Evolutionary conservation across 2,888 invertebrate genomes (phyloP), one percentile per base, ranked within the genome.

Genomic region (Leptothorax acervorum): DNA sequence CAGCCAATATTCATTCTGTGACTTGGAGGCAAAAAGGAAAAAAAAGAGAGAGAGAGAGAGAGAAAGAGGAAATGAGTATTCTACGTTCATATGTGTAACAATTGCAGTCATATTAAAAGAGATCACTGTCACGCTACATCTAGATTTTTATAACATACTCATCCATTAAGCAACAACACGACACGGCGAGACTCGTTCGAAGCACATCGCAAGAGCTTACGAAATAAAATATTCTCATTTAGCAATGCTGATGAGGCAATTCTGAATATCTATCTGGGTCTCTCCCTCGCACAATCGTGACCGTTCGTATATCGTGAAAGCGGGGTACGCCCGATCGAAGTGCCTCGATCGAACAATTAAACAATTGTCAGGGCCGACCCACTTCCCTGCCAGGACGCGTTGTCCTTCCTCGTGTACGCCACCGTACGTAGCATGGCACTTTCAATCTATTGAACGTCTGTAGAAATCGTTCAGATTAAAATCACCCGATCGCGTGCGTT

Each of bases 301-400:
- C 35, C 71, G 48, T 35, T 35, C 23, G 62, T 76, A 79, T 23
- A 23, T 23, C 85, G 89, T 86, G 90, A 91, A 91, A 91, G 87
- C 85, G 84, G 65, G 28, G 60, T 85, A 86, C 62, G 82, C 65
- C 74, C 63, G 76, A 76, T 76, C 55, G 12, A 74, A 73, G 83
- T 55, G 66, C 60, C 55, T 31, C 65, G 74, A 39, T 55, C 71
- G 86, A 86, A 91, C 91, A 91, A 91, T 91, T 91, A 91, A 91
- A 91, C 88, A 91, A 91, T 91, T 91, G 91, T 91, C 90, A 82
- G 82, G 31, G 23, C 42, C 85, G 91, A 90, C 90, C 90, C 87
- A 91, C 90, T 90, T 91, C 66, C 39, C 57, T n/a, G 63, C 73
- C 86, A 85, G 81, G 85, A 87, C 78, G 55, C 42, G n/a, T 76